Evolutionary conservation across 2,797 vertebrate genomes (phyloP), one percentile per base, ranked within the genome.

Genomic region (Melopsittacus undulatus): DNA sequence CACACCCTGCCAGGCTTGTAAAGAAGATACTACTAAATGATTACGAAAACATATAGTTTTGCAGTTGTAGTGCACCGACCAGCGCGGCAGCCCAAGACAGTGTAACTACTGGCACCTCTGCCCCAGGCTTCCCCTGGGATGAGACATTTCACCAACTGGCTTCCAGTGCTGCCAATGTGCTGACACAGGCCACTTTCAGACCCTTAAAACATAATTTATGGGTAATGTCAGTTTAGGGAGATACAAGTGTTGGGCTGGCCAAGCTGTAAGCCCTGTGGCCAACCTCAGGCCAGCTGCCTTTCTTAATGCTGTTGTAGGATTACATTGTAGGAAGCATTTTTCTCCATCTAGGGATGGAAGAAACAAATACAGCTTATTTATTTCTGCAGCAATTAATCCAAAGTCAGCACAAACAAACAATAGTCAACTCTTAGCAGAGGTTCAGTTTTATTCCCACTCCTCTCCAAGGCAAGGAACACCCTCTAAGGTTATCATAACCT

Each of bases 1-100:
- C 74, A 54, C 57, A 69, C 69, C 74, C 74, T 63, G 62, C 16
- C 38, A 22, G 1, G 4, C 27, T 63, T 46, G 62, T 51, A 36
- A 54, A 52, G 23, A 26, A 75, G 19, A 22, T 38, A 30, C 16
- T 43, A 30, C 27, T 52, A 48, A 52, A 15, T 24, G 49, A 26
- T 38, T 5, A 48, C 1, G 32, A 48, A 38, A 59, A 29, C 27
- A 4, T 2, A 24, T 0, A 21, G n/a, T 26, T 75, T 38, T 43
- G 42, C 13, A 46, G 57, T 43, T 54, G 61, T 16, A 24, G n/a
- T 2, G 7, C 30, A 30, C 16, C 3, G 1, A 59, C 21, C 52
- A 29, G 73, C 4, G 10, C 1, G 4, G n/a, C 51, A 49, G 43
- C 10, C 38, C 40, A 14, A 27, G 38, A 13, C 11, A 13, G 59